A percentile compares a stretch with the other conserved stretches of the same genome.
Evolutionary conservation across 2,113 vertebrate species (phyloP).

Genomic region (Myodes glareolus): DNA sequence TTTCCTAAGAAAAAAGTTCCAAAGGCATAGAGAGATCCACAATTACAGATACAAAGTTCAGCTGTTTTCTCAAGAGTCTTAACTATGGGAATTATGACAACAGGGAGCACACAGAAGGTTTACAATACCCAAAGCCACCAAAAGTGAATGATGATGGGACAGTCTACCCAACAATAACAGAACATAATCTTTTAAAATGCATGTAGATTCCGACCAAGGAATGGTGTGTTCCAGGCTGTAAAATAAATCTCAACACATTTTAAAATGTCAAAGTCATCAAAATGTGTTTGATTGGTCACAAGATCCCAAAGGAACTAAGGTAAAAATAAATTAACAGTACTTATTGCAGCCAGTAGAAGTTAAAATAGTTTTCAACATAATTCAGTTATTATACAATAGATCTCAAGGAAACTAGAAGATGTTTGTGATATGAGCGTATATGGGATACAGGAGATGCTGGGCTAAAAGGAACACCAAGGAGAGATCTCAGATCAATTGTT

Average conservation of each 20-base stretch:
- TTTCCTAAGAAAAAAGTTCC: neutral
- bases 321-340: neutral
- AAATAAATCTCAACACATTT: neutral
- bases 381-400: neutral
- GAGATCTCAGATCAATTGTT: neutral
- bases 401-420: slow-evolving; percentile 7
- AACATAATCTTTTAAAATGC: neutral
- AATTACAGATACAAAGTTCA: neutral
- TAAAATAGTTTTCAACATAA: slow-evolving; percentile 1
- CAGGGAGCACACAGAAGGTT: neutral
- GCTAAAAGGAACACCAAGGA: neutral
- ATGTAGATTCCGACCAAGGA: neutral
- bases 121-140: neutral
- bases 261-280: neutral
- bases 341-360: neutral
- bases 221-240: neutral
- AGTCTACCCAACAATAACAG: neutral
- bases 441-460: neutral
- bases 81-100: neutral
- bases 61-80: neutral
- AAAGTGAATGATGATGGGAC: neutral
- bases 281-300: neutral
- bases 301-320: neutral
- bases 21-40: neutral
- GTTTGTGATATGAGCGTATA: neutral